Evolutionary conservation across 2,888 invertebrate genomes (phyloP).

Genomic region (Morinoia aosen): DNA sequence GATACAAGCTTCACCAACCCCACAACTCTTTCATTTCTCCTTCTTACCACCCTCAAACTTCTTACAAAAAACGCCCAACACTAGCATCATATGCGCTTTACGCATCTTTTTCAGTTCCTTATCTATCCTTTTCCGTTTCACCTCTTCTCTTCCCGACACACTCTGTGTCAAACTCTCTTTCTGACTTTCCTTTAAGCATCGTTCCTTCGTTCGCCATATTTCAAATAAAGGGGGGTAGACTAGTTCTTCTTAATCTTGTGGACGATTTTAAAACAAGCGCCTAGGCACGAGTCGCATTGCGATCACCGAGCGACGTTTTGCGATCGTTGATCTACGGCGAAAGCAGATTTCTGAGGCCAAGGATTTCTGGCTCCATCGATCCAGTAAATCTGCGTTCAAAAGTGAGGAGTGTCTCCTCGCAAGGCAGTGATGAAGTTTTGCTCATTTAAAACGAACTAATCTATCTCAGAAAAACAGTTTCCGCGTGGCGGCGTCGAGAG

Average conservation of each 20-base stretch:
- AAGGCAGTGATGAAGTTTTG: not conserved
- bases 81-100: too few species aligned
- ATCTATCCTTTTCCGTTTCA: too few species aligned
- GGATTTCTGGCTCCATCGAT: not conserved
- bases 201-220: too few species aligned
- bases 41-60: too few species aligned
- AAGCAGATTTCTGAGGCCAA: slow-evolving; percentile 24
- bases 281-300: not conserved
- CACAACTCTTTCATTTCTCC: too few species aligned
- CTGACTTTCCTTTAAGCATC: too few species aligned
- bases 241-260: not conserved
- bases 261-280: not conserved
- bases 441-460: not conserved
- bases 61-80: too few species aligned
- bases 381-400: not conserved
- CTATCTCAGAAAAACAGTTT: not conserved
- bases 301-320: not conserved
- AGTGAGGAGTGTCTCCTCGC: not conserved
- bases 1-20: too few species aligned
- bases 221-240: too few species aligned
- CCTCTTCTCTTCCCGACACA: too few species aligned
- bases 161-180: too few species aligned
- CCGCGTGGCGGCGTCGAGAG: not conserved
- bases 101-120: too few species aligned
- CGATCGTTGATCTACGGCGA: slow-evolving; percentile 8